Evolutionary conservation across 2,888 invertebrate species (phyloP).

Genomic region (Gymnoscelis rufifasciata): DNA sequence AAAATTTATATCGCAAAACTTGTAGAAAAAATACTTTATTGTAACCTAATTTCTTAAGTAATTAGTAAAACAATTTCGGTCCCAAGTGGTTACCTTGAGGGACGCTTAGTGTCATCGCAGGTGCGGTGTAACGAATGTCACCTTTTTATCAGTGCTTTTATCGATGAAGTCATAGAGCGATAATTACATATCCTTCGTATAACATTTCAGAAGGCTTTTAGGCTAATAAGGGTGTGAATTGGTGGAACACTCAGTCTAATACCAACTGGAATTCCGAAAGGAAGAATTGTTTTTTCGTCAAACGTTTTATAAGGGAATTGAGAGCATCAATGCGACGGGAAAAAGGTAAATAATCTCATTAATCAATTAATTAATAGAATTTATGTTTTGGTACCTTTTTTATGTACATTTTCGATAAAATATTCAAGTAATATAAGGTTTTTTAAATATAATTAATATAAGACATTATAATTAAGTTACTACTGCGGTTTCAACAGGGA

Average conservation of each 20-base stretch:
- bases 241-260: slow-evolving; percentile 27
- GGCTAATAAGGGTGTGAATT: slow-evolving; percentile 36
- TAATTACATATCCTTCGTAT: slow-evolving; percentile 38
- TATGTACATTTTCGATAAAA: too few relatives aligned
- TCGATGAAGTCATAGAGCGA: slow-evolving; percentile 41
- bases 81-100: slow-evolving; percentile 38
- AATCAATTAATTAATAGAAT: too few relatives aligned
- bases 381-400: too few relatives aligned
- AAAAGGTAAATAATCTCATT: too few relatives aligned
- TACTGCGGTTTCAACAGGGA: too few relatives aligned
- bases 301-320: not conserved
- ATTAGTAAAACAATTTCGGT: slow-evolving; percentile 32
- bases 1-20: too few relatives aligned
- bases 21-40: slow-evolving; percentile 12
- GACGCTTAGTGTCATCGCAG: slow-evolving; percentile 33
- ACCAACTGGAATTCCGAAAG: slow-evolving; percentile 14
- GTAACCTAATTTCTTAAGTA: slow-evolving; percentile 21
- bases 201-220: slow-evolving; percentile 40
- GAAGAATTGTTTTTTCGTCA: not conserved
- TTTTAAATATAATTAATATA: too few relatives aligned
- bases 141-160: slow-evolving; percentile 36
- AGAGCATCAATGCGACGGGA: not conserved
- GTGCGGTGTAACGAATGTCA: slow-evolving; percentile 34
- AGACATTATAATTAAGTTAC: too few relatives aligned
- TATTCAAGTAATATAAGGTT: too few relatives aligned